These are phyloP conservation scores for Cepaea nemoralis DNA, from an alignment of 1,140 invertebrate species.

Conservation along the genomic window DNA sequence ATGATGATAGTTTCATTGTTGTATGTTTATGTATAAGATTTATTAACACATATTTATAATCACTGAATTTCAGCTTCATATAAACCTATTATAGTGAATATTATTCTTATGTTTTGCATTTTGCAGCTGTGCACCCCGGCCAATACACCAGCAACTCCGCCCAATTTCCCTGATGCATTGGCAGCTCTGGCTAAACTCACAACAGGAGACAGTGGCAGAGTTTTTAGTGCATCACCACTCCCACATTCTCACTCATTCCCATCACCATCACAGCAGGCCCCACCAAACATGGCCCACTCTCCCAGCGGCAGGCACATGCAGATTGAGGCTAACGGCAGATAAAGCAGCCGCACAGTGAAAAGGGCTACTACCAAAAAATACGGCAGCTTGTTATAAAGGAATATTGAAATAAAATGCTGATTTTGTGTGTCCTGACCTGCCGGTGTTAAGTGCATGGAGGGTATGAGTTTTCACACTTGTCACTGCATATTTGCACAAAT, in stretches of 20 bases:
- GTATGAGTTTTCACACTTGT: constrained; percentile 17
- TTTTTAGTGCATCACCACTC: constrained; percentile 57
- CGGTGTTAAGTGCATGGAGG: neutral
- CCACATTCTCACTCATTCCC: constrained; percentile 60
- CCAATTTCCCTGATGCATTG: constrained; percentile 68
- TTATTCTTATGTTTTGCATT: constrained; percentile 40
- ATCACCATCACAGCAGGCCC: constrained; percentile 61
- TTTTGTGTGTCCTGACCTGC: neutral
- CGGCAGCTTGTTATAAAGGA: constrained; percentile 5
- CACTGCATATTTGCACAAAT: constrained; percentile 30
- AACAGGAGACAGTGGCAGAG: constrained; percentile 59
- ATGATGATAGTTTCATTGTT: too few species aligned
- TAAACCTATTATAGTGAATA: neutral
- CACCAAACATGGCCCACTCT: constrained; percentile 61
- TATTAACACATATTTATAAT: neutral
- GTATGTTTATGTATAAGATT: too few species aligned
- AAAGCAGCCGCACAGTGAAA: neutral
- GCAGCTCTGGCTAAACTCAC: constrained; percentile 68
- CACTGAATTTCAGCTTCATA: neutral
- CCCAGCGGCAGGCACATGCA: constrained; percentile 65
- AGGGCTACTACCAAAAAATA: neutral
- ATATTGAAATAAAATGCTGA: neutral
- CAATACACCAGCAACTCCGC: constrained; percentile 68
- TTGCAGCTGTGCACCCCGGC: constrained; percentile 67
- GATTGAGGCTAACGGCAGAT: constrained; percentile 40